A percentile compares a stretch with the other conserved stretches of the same genome.
Conservation (phyloP, 30 jellyfish, hydroid and myxozoan genomes). For the Morbakka virulenta region DNA sequence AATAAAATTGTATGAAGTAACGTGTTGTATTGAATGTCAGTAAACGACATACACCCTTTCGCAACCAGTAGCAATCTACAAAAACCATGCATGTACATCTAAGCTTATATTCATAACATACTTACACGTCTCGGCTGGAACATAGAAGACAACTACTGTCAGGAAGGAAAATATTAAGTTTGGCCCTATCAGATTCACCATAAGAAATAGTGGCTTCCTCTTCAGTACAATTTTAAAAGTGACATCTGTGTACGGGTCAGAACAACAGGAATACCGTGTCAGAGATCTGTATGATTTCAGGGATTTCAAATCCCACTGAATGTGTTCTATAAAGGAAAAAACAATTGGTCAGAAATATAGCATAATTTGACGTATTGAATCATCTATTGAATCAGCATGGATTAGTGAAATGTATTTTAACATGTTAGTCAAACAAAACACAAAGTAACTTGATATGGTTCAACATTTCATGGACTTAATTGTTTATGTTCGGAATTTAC, state of each 20-base stretch:
- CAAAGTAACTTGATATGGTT: no score
- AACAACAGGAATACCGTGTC: conserved; percentile 41
- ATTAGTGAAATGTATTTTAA: no score
- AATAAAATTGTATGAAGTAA: no score
- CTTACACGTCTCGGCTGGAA: conserved; percentile 80
- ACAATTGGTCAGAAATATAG: neutral
- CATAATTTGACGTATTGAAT: no score
- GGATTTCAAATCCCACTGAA: conserved; percentile 71
- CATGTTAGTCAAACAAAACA: no score
- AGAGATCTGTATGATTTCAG: conserved; percentile 52
- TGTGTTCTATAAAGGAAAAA: conserved; percentile 49
- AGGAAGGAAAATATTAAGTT: conserved; percentile 64
- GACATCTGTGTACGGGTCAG: conserved; percentile 48
- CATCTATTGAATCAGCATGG: no score
- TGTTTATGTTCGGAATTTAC: no score
- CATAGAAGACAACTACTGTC: conserved; percentile 64
- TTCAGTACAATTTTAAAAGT: conserved; percentile 53
- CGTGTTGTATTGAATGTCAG: neutral
- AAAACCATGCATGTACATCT: neutral
- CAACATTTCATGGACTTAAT: no score
- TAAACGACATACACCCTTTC: neutral
- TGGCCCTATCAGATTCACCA: conserved; percentile 72
- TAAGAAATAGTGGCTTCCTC: conserved; percentile 74
- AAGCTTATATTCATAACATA: no score
- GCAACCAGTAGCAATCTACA: neutral